A percentile compares a stretch with the other conserved stretches of the same genome.
Evolutionary conservation across 2,888 invertebrate species (phyloP).

Genomic region (Clepsis dumicolana): DNA sequence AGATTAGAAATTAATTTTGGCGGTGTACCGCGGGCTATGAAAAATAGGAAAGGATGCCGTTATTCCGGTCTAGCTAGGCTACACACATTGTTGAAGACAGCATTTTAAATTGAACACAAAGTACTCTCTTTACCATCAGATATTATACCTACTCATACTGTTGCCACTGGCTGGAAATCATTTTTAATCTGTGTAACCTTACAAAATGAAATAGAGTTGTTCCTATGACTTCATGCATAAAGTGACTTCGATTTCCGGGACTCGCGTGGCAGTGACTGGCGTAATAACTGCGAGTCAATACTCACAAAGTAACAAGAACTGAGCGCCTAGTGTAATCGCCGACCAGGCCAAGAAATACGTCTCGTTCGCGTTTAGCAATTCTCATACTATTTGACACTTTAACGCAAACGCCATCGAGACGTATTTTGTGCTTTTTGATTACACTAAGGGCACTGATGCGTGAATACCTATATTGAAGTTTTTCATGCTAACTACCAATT

Average conservation of each 20-base stretch:
- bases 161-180: neutral
- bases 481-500: too few relatives aligned
- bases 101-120: neutral
- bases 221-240: conserved; percentile 27
- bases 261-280: conserved; percentile 46
- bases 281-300: too few relatives aligned
- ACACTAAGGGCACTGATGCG: too few relatives aligned
- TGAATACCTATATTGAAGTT: too few relatives aligned
- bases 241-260: conserved; percentile 54
- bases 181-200: neutral
- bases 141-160: too few relatives aligned
- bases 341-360: too few relatives aligned
- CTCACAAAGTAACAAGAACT: too few relatives aligned
- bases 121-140: neutral
- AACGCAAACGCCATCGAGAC: too few relatives aligned
- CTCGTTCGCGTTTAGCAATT: too few relatives aligned
- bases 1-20: conserved; percentile 33
- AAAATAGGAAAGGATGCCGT: neutral
- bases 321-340: too few relatives aligned
- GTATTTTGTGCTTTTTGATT: too few relatives aligned
- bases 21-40: conserved; percentile 14
- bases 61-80: neutral
- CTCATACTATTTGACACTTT: too few relatives aligned
- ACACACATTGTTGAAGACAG: neutral
- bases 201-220: conserved; percentile 13